Conservation (phyloP, 1,140 invertebrate species). For the Drosophila quadrilineata region DNA sequence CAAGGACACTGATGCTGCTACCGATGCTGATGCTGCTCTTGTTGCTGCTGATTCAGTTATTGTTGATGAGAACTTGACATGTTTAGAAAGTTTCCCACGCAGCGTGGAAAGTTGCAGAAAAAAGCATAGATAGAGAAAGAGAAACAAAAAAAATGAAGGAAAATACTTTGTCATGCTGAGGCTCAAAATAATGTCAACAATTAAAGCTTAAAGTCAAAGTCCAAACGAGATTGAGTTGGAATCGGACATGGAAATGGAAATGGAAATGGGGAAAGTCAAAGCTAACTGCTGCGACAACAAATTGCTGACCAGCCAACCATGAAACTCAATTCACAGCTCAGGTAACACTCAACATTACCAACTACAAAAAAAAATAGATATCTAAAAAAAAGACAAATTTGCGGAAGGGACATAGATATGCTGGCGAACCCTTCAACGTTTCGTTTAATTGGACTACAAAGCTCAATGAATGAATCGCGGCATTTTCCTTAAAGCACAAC, state of each 20-base stretch:
- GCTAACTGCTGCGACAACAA: slow-evolving; percentile 70
- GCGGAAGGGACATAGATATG: slow-evolving; percentile 1
- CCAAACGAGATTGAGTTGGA: background rate
- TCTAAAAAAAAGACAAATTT: background rate
- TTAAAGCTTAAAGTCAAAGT: slow-evolving; percentile 29
- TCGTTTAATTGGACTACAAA: slow-evolving; percentile 70
- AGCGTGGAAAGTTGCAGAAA: background rate
- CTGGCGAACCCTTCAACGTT: slow-evolving; percentile 12
- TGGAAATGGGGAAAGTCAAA: slow-evolving; percentile 41
- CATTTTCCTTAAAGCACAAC: slow-evolving; percentile 37
- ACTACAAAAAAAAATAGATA: slow-evolving; percentile 12
- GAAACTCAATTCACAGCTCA: slow-evolving; percentile 61
- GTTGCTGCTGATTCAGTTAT: background rate
- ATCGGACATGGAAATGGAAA: slow-evolving; percentile 21
- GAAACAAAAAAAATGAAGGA: slow-evolving; percentile 11
- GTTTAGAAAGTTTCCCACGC: slow-evolving; percentile 60
- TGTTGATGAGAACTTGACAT: slow-evolving; percentile 50
- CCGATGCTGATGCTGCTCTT: background rate
- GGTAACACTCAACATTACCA: slow-evolving; percentile 30
- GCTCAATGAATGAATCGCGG: slow-evolving; percentile 12
- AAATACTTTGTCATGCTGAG: slow-evolving; percentile 44
- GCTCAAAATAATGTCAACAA: slow-evolving; percentile 52
- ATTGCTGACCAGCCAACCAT: slow-evolving; percentile 59
- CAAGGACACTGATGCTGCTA: too few species aligned
- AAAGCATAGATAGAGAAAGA: background rate